phyloP scores from a whole-genome alignment of 2,797 vertebrate genomes.

The Lagodon rhomboides region DNA sequence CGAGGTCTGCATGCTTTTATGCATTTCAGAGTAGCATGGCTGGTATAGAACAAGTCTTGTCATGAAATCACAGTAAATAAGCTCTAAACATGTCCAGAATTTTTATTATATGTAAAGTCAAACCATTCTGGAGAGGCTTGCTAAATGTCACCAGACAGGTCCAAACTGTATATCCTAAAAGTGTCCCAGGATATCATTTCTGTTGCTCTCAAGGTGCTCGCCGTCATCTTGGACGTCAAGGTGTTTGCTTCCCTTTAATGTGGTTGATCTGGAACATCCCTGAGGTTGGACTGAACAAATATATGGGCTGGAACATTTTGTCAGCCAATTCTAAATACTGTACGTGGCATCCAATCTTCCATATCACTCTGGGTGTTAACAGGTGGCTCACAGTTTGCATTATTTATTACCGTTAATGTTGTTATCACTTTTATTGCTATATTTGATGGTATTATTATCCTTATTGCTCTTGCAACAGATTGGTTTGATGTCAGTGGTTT shows the following conservation, averaged over 20 bases:
- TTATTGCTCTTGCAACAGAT: constrained; percentile 80
- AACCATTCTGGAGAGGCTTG: constrained; percentile 33
- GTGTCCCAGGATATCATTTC: constrained; percentile 58
- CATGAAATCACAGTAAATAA: constrained; percentile 63
- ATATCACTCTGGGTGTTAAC: constrained; percentile 75
- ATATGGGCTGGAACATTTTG: constrained; percentile 49
- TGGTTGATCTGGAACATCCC: constrained; percentile 69
- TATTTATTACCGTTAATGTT: constrained; percentile 86
- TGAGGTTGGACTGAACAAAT: constrained; percentile 68
- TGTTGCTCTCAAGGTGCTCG: constrained; percentile 76
- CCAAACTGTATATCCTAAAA: constrained; percentile 52
- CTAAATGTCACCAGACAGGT: constrained; percentile 33
- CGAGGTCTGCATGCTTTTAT: constrained; percentile 72
- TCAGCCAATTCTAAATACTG: constrained; percentile 58
- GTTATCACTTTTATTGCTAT: constrained; percentile 83
- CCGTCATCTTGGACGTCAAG: constrained; percentile 65
- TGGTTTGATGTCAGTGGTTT: constrained; percentile 81
- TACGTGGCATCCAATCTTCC: constrained; percentile 71
- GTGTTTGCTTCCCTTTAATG: constrained; percentile 84
- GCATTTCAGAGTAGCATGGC: constrained; percentile 80
- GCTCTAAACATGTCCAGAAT: constrained; percentile 60
- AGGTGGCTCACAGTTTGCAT: constrained; percentile 77
- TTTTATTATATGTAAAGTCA: constrained; percentile 30
- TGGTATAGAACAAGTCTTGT: constrained; percentile 67
- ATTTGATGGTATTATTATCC: constrained; percentile 84